These are phyloP conservation scores for Chaetodon auriga DNA, from an alignment of 2,113 vertebrate species.

Conservation along the genomic window DNA sequence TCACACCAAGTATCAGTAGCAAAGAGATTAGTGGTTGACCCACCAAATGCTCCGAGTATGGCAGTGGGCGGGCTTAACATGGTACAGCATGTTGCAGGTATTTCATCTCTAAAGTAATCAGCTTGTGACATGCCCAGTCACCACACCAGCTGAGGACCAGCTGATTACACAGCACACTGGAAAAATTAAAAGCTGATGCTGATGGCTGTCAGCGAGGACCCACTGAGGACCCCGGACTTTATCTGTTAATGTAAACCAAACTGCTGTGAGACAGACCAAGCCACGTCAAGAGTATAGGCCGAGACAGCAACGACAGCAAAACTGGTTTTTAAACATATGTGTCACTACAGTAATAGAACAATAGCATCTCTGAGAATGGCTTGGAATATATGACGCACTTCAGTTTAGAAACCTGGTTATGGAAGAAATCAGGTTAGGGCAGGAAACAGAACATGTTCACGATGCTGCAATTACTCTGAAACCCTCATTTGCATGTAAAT, in stretches of 20 bases:
- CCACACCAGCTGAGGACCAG: not conserved
- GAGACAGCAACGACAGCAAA: not conserved
- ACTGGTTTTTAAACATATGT: conserved; percentile 22
- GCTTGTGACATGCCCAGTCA: not conserved
- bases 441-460: conserved; percentile 1
- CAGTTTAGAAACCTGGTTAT: conserved; percentile 2
- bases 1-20: not conserved
- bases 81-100: not conserved
- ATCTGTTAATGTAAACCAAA: conserved; percentile 3
- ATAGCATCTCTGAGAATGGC: conserved; percentile 2
- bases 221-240: conserved; percentile 1
- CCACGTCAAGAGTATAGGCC: not conserved
- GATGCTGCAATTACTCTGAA: not conserved
- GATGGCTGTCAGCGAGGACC: conserved; percentile 21
- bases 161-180: conserved; percentile 1
- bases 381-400: conserved; percentile 13
- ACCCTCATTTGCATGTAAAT: not conserved
- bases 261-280: not conserved
- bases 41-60: not conserved
- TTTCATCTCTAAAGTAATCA: not conserved
- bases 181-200: conserved; percentile 27
- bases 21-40: not conserved
- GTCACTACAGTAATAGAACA: conserved; percentile 13
- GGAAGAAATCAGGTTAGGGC: conserved; percentile 12
- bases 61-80: no score